Evolutionary conservation across 2,113 vertebrate species (phyloP), one percentile per base, ranked within the genome.

Genomic region (Natator depressus): DNA sequence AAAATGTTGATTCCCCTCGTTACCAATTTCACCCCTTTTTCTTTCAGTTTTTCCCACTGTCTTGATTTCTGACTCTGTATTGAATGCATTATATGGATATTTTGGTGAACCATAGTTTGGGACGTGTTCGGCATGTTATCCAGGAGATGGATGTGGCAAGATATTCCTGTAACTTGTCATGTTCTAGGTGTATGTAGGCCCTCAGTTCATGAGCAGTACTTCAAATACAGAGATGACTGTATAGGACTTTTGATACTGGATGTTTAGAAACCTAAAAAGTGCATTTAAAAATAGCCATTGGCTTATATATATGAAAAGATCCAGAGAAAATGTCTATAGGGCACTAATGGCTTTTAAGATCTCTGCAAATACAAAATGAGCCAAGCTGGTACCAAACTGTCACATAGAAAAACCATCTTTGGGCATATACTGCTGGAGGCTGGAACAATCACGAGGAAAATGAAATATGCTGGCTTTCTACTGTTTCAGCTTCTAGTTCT

Each of bases 311-410:
- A 42, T 42, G 42, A 95, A 91, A 95, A 87, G 50, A 91, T 92
- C 31, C 6, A 10, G n/a, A 38, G 10, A 75, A n/a, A 75, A 75
- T 86, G 50, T 57, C 92, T 59, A 46, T 62, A 11, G 25, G 14
- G 14, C 53, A 91, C 19, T 53, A 51, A 49, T 82, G 94, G 80
- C 79, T 94, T 94, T 75, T 47, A 90, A 93, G 91, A 92, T 55
- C 80, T 94, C 92, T 47, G 5, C 84, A 91, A 92, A 62, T 82
- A 57, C 94, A 96, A 91, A 97, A 93, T 87, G 49, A 96, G 38
- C 59, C 47, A 53, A 88, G 4, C 65, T 80, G 12, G 93, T 92
- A 89, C 62, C 76, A 93, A 91, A 89, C 51, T 76, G 84, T 93
- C 55, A 76, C 8, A 3, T 9, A n/a, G 29, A 24, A 22, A 87